Conservation (phyloP, 1,140 invertebrate genomes). For the Trichomalopsis sarcophagae region DNA sequence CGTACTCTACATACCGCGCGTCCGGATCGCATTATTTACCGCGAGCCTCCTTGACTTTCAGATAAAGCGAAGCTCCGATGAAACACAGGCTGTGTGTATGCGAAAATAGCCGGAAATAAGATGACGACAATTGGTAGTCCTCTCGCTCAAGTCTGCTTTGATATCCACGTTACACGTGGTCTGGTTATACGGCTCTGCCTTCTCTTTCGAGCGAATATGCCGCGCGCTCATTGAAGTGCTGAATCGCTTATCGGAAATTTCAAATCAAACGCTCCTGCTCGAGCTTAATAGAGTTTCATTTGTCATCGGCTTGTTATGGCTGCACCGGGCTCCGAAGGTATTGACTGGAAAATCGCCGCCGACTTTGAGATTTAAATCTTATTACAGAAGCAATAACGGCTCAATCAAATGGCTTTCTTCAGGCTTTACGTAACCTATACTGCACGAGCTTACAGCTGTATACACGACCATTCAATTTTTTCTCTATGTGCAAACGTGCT, state of each 20-base stretch:
- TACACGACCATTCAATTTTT: not conserved
- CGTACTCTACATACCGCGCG: not conserved
- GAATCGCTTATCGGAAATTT: constrained; percentile 53
- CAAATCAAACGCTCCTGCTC: constrained; percentile 35
- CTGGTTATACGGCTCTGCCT: constrained; percentile 18
- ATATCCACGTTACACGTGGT: not conserved
- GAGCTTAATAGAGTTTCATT: constrained; percentile 33
- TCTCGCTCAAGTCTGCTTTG: not conserved
- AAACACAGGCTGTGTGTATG: not conserved
- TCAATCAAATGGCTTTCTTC: not conserved
- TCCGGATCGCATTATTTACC: constrained; percentile 31
- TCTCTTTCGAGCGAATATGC: constrained; percentile 42
- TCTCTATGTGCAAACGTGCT: not conserved
- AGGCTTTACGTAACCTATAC: not conserved
- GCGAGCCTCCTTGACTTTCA: constrained; percentile 33
- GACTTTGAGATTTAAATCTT: not conserved
- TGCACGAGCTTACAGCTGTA: not conserved
- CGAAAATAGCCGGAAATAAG: not conserved
- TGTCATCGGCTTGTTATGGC: constrained; percentile 28
- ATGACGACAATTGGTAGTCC: not conserved
- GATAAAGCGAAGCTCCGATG: not conserved
- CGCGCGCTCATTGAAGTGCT: constrained; percentile 44
- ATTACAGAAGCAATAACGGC: constrained; percentile 25
- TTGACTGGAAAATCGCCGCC: not conserved
- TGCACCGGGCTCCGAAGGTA: not conserved